Evolutionary conservation across 1,140 invertebrate species (phyloP).

Genomic region (Pomacea maculata): DNA sequence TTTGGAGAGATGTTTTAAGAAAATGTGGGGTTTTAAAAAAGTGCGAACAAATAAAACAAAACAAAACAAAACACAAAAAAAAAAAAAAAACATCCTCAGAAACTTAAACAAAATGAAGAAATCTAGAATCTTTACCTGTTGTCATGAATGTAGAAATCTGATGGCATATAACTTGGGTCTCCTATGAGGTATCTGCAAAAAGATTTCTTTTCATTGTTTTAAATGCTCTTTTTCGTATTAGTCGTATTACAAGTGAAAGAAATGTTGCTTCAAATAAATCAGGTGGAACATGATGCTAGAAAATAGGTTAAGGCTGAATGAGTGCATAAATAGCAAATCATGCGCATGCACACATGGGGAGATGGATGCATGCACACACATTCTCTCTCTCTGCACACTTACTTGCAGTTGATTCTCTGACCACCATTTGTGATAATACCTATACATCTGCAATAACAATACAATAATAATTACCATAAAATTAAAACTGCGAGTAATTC

Average conservation of each 20-base stretch:
- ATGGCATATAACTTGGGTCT: slow-evolving; percentile 24
- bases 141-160: slow-evolving; percentile 2
- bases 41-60: no score
- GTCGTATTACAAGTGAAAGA: slow-evolving; percentile 13
- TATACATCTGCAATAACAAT: slow-evolving; percentile 39
- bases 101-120: no score
- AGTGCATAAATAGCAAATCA: no score
- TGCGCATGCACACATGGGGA: no score
- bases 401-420: slow-evolving; percentile 54
- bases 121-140: no score
- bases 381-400: slow-evolving; percentile 25
- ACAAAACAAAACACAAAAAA: no score
- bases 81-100: no score
- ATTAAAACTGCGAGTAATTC: neutral
- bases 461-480: slow-evolving; percentile 3
- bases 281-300: slow-evolving; percentile 4
- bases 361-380: no score
- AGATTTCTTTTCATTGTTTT: slow-evolving; percentile 31
- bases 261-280: neutral
- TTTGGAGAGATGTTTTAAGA: no score
- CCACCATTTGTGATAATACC: slow-evolving; percentile 51
- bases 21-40: no score
- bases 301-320: neutral
- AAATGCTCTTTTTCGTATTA: slow-evolving; percentile 36
- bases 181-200: slow-evolving; percentile 34